phyloP scores from a whole-genome alignment of 2,113 vertebrate genomes.

The Eudorcas thomsonii region DNA sequence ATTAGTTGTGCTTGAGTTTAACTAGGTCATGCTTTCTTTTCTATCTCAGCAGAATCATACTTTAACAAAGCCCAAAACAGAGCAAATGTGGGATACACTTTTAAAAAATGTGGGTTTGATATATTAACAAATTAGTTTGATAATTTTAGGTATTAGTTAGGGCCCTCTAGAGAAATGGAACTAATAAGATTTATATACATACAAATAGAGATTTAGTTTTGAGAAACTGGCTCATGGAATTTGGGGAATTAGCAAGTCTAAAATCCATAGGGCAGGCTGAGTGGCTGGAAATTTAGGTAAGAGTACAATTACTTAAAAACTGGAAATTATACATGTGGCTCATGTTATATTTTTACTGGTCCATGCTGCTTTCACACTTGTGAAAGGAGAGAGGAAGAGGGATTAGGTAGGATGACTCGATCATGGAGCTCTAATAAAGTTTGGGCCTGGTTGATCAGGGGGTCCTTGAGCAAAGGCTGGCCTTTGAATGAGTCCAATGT shows the following conservation, averaged over 20 bases:
- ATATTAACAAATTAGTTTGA: slow-evolving; percentile 21
- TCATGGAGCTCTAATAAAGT: background rate
- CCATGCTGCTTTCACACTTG: background rate
- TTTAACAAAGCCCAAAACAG: slow-evolving; percentile 39
- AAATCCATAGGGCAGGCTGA: background rate
- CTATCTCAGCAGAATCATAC: slow-evolving; percentile 56
- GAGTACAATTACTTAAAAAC: background rate
- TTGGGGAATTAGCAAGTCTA: background rate
- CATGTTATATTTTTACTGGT: background rate
- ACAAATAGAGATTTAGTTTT: background rate
- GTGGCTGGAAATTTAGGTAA: background rate
- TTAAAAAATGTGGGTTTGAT: background rate
- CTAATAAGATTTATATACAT: background rate
- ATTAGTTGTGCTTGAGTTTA: slow-evolving; percentile 61
- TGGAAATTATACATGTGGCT: background rate
- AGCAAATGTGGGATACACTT: background rate
- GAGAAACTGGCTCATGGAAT: background rate
- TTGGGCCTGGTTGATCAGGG: background rate
- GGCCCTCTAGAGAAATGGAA: background rate
- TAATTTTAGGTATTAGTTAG: slow-evolving; percentile 15
- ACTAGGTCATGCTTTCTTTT: slow-evolving; percentile 57
- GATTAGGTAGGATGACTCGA: background rate
- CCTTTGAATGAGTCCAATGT: background rate
- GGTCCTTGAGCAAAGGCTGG: background rate
- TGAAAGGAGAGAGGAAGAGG: background rate